A percentile compares a stretch with the other conserved stretches of the same genome.
Conservation (phyloP, 2,888 invertebrate species). For the Sesia bembeciformis region DNA sequence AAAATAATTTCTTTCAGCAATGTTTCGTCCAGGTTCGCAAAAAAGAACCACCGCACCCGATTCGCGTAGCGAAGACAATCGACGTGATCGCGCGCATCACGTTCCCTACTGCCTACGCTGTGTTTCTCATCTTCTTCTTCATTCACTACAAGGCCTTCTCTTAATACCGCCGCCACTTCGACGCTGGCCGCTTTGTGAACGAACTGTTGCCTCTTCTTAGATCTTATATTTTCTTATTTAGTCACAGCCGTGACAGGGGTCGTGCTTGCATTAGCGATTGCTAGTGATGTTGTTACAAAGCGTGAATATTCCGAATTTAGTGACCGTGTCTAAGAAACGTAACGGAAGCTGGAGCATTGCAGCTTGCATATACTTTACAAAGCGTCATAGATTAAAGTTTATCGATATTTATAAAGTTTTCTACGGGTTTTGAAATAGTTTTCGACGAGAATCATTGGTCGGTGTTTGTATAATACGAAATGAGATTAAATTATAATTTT, state of each 20-base stretch:
- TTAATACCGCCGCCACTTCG: constrained; percentile 65
- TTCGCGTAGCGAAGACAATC: constrained; percentile 94
- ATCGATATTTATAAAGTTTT: constrained; percentile 24
- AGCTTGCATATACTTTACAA: constrained; percentile 22
- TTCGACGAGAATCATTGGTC: constrained; percentile 8
- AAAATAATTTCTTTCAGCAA: constrained; percentile 74
- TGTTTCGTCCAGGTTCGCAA: constrained; percentile 91
- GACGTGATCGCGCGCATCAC: constrained; percentile 95
- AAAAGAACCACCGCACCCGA: constrained; percentile 94
- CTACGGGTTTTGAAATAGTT: constrained; percentile 63
- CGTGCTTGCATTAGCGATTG: constrained; percentile 15
- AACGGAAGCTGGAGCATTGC: constrained; percentile 25
- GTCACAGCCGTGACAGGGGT: constrained; percentile 35
- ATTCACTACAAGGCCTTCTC: constrained; percentile 93
- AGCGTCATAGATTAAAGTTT: neutral
- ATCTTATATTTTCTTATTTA: constrained; percentile 28
- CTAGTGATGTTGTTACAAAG: constrained; percentile 32
- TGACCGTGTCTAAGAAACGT: constrained; percentile 33
- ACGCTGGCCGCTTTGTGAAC: constrained; percentile 33
- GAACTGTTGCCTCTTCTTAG: constrained; percentile 18
- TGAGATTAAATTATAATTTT: too few species aligned
- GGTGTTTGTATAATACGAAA: constrained; percentile 20
- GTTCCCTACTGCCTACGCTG: constrained; percentile 93
- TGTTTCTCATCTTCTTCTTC: constrained; percentile 96
- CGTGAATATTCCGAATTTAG: constrained; percentile 23